These are phyloP conservation scores for Phrynocephalus forsythii DNA, from an alignment of 2,797 vertebrate species.

Conservation along the genomic window DNA sequence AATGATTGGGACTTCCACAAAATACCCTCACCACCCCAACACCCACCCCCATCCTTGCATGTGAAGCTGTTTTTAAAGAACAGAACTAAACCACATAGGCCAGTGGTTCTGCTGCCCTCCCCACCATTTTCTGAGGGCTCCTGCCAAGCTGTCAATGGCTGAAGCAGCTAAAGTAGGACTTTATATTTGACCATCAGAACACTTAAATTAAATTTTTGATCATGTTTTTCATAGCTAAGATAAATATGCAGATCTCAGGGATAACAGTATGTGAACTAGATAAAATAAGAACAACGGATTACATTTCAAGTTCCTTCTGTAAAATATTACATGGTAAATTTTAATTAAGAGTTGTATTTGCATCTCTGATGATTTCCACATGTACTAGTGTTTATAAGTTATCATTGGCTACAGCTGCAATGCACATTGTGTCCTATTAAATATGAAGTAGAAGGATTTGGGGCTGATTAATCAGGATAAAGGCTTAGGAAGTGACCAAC, in stretches of 20 bases:
- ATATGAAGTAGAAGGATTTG: constrained; percentile 1
- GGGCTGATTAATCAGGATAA: not conserved
- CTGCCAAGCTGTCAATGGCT: too few species aligned
- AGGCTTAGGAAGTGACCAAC: constrained; percentile 7
- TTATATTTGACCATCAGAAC: not conserved
- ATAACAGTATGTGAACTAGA: not conserved
- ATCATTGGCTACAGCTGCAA: not conserved
- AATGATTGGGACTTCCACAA: not conserved
- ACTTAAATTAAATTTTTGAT: not conserved
- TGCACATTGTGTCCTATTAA: not conserved
- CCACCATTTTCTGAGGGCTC: too few species aligned
- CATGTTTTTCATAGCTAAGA: not conserved
- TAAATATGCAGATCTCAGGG: not conserved
- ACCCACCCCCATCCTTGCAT: not conserved
- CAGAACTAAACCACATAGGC: not conserved
- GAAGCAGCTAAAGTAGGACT: not conserved
- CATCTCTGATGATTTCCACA: not conserved
- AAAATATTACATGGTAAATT: not conserved
- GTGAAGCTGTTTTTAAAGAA: not conserved
- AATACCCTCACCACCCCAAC: not conserved
- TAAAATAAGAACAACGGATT: not conserved
- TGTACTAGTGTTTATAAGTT: constrained; percentile 4
- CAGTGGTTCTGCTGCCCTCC: too few species aligned
- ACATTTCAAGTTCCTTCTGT: not conserved
- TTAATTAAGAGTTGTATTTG: not conserved